Conservation (phyloP, 2,888 invertebrate genomes). For the Rotaria sp. region DNA sequence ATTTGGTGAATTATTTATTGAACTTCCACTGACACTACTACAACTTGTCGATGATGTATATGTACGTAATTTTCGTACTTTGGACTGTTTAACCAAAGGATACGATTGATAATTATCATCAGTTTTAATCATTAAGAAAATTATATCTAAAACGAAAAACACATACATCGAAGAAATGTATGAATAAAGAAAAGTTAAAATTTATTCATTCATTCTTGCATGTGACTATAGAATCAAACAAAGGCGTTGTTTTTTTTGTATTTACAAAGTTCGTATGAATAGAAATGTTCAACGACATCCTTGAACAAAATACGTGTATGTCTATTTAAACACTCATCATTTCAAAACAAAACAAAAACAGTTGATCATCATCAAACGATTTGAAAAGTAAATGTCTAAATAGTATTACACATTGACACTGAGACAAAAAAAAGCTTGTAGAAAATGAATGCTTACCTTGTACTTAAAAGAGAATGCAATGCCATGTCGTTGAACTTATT, state of each 20-base stretch:
- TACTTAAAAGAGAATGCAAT: neutral
- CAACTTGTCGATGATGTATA: neutral
- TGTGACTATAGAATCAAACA: neutral
- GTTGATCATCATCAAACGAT: neutral
- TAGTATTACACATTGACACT: neutral
- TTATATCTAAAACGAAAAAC: neutral
- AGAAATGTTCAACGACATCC: neutral
- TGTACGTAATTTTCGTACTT: slow-evolving; percentile 18
- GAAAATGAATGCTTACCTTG: neutral
- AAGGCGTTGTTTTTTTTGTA: neutral
- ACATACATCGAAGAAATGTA: no score
- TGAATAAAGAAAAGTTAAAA: neutral
- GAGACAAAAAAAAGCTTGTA: neutral
- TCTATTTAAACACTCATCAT: neutral
- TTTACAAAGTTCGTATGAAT: neutral
- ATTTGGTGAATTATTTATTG: neutral
- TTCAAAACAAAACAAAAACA: neutral
- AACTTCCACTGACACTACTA: neutral
- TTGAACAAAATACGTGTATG: neutral
- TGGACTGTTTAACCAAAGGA: slow-evolving; percentile 3
- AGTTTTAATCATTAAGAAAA: neutral
- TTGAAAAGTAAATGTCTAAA: neutral
- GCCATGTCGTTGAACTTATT: neutral
- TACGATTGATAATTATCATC: neutral
- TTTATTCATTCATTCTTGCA: neutral